These are phyloP conservation scores for Zhuqinia jingwanae DNA, from an alignment of 2,888 invertebrate genomes.

Conservation along the genomic window DNA sequence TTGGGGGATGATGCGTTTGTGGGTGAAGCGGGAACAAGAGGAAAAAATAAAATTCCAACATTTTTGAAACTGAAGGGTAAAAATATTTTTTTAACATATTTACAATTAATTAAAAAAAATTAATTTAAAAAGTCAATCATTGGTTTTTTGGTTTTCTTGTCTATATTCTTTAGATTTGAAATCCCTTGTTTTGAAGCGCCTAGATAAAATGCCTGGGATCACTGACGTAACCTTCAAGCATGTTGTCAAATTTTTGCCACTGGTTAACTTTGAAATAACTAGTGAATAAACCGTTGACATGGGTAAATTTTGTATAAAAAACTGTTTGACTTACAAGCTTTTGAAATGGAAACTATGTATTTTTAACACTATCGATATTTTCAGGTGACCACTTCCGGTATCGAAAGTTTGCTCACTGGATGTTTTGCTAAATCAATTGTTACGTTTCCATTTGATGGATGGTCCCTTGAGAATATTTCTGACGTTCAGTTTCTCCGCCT, in stretches of 20 bases:
- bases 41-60: too few relatives aligned
- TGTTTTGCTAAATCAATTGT: background rate
- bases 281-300: background rate
- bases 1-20: background rate
- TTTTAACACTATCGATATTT: background rate
- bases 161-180: background rate
- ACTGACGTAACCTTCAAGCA: background rate
- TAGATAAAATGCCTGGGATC: background rate
- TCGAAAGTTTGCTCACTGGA: background rate
- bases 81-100: background rate
- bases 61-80: background rate
- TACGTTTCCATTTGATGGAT: background rate
- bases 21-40: background rate
- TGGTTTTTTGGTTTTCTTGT: too few relatives aligned
- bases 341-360: background rate
- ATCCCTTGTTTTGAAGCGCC: background rate
- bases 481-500: background rate
- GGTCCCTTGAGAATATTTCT: background rate
- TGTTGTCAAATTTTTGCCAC: background rate
- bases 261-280: background rate
- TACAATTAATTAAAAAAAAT: background rate
- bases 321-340: too few relatives aligned
- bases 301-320: too few relatives aligned
- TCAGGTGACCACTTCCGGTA: background rate
- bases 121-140: too few relatives aligned